Evolutionary conservation across 2,888 invertebrate species (phyloP), one percentile per base, ranked within the genome.

Genomic region (Pollenia griseotomentosa): DNA sequence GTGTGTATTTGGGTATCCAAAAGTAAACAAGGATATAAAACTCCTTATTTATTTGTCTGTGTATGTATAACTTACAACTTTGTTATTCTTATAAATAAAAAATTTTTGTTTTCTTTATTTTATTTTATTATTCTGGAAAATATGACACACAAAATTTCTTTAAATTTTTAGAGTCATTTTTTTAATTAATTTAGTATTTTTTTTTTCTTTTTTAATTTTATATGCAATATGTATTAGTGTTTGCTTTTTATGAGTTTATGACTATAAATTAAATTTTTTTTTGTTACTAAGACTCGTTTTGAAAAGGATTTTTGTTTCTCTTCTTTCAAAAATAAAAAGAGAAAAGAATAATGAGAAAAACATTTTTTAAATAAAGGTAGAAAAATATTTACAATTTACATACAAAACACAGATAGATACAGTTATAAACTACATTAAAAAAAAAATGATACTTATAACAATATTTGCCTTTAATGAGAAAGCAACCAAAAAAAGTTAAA

Each of bases 341-440:
- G 23, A 33, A 75, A 63, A 42, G 46, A 51, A 42, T 59, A 40
- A 40, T 7, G 48, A 11, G 6, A 40, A 42, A 61, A 44, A 1
- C n/a, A 63, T n/a, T 42, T 33, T 46, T n/a, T 19, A 78, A 61
- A 80, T 19, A 53, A 63, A 73, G 14, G 33, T 68, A 63, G 59
- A 80, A 57, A 73, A 48, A 65, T 81, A 81, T 81, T 81, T 81
- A 81, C 81, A 81, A 73, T 73, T 65, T 66, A 57, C 65, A 19
- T 81, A 48, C 65, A 40, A 14, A 73, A 80, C 70, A 71, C 12
- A n/a, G 42, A 40, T 46, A 57, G 23, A 33, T 68, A 82, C 75
- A 68, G 12, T 53, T 70, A 61, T 66, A 66, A 33, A 11, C 33
- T 23, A 33, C 57, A 57, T 42, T 57, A 53, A 55, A 61, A 19